A percentile compares a stretch with the other conserved stretches of the same genome.
Conservation (phyloP, 2,113 vertebrate genomes). For the Phrynosoma platyrhinos region DNA sequence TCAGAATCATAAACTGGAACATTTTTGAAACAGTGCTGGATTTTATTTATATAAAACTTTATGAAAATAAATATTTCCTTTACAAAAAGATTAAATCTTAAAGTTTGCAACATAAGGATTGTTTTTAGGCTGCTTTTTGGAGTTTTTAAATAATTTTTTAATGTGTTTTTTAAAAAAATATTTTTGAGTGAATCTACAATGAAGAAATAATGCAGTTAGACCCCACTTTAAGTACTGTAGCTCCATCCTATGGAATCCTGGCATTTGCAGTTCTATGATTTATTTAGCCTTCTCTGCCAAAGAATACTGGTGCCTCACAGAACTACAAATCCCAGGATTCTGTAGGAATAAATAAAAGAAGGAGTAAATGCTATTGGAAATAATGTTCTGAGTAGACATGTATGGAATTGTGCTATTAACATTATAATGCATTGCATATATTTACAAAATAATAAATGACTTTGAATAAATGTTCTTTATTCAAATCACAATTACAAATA, state of each 20-base stretch:
- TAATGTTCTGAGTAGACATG: not conserved
- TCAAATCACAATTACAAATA: not conserved
- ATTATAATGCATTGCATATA: not conserved
- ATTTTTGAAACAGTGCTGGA: not conserved
- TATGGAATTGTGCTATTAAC: not conserved
- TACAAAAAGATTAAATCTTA: not conserved
- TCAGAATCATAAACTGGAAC: not conserved
- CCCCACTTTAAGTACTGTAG: too few relatives aligned
- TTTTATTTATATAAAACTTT: not conserved
- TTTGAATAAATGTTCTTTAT: not conserved
- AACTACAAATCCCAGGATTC: too few relatives aligned
- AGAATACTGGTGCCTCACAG: too few relatives aligned
- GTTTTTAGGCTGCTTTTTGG: not conserved
- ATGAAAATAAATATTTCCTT: not conserved
- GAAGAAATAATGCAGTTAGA: too few relatives aligned
- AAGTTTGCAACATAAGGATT: not conserved
- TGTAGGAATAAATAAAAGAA: too few relatives aligned
- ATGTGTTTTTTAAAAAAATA: too few relatives aligned
- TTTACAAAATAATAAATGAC: not conserved
- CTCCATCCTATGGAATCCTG: not conserved
- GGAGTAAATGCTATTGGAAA: not conserved
- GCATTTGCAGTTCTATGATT: too few relatives aligned
- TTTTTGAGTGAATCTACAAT: too few relatives aligned
- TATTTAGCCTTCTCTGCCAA: too few relatives aligned
- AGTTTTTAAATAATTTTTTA: too few relatives aligned